Evolutionary conservation across 2,888 invertebrate species (phyloP).

Genomic region (Phania funesta): DNA sequence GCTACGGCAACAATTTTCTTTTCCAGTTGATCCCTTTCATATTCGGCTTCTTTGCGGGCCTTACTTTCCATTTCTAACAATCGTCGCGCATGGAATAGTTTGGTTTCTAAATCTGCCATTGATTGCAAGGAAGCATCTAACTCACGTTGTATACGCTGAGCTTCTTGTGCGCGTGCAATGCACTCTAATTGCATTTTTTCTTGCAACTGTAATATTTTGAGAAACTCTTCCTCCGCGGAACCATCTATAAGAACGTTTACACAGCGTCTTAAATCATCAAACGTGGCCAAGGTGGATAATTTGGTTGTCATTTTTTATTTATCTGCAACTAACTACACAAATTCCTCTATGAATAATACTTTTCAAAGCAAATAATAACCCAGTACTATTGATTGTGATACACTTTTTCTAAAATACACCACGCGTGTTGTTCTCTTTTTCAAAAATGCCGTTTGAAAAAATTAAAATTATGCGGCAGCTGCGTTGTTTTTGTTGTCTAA

Average conservation of each 20-base stretch:
- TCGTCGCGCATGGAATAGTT: constrained; percentile 89
- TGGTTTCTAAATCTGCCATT: constrained; percentile 88
- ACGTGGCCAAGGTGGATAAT: constrained; percentile 85
- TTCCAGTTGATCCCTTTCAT: constrained; percentile 87
- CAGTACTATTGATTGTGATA: background rate
- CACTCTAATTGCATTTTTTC: constrained; percentile 87
- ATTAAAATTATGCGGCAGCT: background rate
- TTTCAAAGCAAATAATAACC: background rate
- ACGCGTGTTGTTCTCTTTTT: background rate
- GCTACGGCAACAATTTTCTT: constrained; percentile 87
- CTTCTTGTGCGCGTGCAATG: constrained; percentile 86
- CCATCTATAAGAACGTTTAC: constrained; percentile 85
- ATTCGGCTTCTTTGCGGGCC: constrained; percentile 85
- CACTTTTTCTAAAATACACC: background rate
- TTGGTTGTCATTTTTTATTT: constrained; percentile 71
- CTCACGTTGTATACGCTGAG: constrained; percentile 86
- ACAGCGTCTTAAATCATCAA: constrained; percentile 87
- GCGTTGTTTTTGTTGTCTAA: constrained; percentile 48
- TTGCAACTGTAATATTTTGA: constrained; percentile 87
- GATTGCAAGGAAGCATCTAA: constrained; percentile 87
- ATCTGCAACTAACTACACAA: background rate
- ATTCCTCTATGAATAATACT: background rate
- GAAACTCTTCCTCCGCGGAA: constrained; percentile 87
- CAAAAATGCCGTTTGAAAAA: constrained; percentile 42
- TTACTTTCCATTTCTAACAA: constrained; percentile 90